Evolutionary conservation across 30 jellyfish, hydroid and myxozoan genomes (phyloP), one percentile per base, ranked within the genome.

Genomic region (Hydractinia echinata): DNA sequence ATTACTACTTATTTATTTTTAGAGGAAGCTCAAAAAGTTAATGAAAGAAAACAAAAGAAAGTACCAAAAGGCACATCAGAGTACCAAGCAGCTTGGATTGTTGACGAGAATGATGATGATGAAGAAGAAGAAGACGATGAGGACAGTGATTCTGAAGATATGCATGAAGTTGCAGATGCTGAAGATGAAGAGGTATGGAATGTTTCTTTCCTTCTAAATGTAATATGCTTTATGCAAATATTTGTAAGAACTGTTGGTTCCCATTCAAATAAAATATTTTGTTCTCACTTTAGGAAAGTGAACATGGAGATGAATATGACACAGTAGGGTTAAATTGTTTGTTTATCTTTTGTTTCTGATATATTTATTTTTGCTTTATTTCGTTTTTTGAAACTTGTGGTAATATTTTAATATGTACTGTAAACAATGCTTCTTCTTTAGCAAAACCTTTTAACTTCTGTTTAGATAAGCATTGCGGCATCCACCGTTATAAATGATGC

Each of bases 41-140:
- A 54, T 21, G 84, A 66, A 9, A 73, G n/a, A n/a, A 78, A 30
- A 55, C 74, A 13, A 67, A 90, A 76, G 64, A 76, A 49, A 76
- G 84, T 85, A 9, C 95, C 97, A 8, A 81, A 90, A 66, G 97
- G 97, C n/a, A 85, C 97, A 18, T 90, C 97, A 13, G 96, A 90
- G 8, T 90, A 90, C 51, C 97, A 90, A 72, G 95, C 96, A 0
- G 82, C 97, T 14, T 90, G 97, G 97, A 90, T 90, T 55, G 83
- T 85, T 70, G 97, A 90, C 51, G 97, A 85, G 62, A 66, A 76
- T 54, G 94, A 85, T 66, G 92, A 61, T 19, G 83, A 56, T 51
- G 89, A 54, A 69, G 89, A 72, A 5, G 87, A 73, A n/a, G 95
- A 81, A 10, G 74, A 68, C 51, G 77, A 21, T 61, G 54, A 8